Conservation (phyloP, 2,888 invertebrate species). For the Graphium colonna region DNA sequence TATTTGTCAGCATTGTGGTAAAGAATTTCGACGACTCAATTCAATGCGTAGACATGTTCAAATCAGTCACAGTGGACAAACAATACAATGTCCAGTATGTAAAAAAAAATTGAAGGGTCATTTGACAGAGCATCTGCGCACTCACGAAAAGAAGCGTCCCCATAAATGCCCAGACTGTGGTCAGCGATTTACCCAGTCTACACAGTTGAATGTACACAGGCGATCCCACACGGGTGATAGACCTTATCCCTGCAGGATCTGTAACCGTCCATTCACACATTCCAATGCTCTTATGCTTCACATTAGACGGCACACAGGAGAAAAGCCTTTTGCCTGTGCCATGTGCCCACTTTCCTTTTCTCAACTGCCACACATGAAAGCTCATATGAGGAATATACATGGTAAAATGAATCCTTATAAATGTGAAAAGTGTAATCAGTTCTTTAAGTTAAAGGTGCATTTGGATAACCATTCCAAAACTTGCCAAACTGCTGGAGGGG, state of each 20-base stretch:
- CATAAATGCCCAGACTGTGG: conserved; percentile 90
- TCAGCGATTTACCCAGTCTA: conserved; percentile 89
- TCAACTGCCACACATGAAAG: conserved; percentile 92
- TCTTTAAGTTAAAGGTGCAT: conserved; percentile 88
- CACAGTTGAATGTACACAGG: conserved; percentile 90
- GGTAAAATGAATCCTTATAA: conserved; percentile 88
- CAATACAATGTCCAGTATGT: conserved; percentile 89
- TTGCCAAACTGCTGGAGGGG: conserved; percentile 57
- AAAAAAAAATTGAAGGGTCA: conserved; percentile 90
- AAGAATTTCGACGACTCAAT: conserved; percentile 86
- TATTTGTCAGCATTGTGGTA: conserved; percentile 89
- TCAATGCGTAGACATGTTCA: conserved; percentile 88
- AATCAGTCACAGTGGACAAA: conserved; percentile 87
- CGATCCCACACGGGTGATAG: conserved; percentile 91
- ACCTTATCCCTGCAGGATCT: conserved; percentile 91
- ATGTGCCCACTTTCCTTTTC: conserved; percentile 87
- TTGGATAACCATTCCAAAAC: conserved; percentile 82
- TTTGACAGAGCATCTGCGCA: conserved; percentile 89
- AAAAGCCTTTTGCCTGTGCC: conserved; percentile 88
- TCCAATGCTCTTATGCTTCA: conserved; percentile 92
- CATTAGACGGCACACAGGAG: conserved; percentile 90
- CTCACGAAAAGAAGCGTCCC: conserved; percentile 87
- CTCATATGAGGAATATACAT: conserved; percentile 92
- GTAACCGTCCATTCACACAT: conserved; percentile 89
- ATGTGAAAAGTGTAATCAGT: conserved; percentile 85